Percentiles rank a stretch among this genome's conserved stretches.
phyloP scores from a whole-genome alignment of 2,797 vertebrate genomes.

The Microctenopoma lineatum region DNA sequence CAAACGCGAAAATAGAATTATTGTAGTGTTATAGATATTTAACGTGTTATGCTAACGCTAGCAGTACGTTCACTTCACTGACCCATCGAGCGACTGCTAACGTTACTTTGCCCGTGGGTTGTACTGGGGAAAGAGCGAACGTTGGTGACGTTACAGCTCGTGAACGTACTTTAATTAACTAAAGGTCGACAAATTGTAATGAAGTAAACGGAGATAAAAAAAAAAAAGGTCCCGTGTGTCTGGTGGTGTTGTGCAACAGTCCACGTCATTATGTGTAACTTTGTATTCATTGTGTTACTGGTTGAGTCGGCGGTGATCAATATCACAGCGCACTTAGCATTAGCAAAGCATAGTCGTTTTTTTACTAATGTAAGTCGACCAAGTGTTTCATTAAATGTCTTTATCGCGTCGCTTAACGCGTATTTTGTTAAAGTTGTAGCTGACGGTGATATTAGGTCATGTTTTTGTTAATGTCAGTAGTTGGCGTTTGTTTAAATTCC shows the following conservation, averaged over 20 bases:
- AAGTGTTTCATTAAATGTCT: slow-evolving; percentile 3
- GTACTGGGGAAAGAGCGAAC: slow-evolving; percentile 40
- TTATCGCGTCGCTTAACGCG: not conserved
- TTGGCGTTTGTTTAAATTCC: slow-evolving; percentile 3
- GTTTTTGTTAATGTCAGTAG: not conserved
- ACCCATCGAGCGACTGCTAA: slow-evolving; percentile 63
- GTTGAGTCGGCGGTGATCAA: slow-evolving; percentile 23
- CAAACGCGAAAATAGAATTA: not conserved
- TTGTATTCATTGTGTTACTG: slow-evolving; percentile 56
- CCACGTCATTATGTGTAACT: slow-evolving; percentile 69
- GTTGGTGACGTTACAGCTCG: slow-evolving; percentile 3
- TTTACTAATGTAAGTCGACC: not conserved
- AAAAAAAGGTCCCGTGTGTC: slow-evolving; percentile 33
- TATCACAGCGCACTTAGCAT: slow-evolving; percentile 4
- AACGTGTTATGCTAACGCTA: slow-evolving; percentile 69
- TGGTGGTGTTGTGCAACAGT: slow-evolving; percentile 62
- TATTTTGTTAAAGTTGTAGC: slow-evolving; percentile 10
- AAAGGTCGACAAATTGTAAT: slow-evolving; percentile 16
- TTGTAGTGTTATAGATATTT: slow-evolving; percentile 17
- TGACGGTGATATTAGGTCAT: not conserved
- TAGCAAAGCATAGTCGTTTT: slow-evolving; percentile 42
- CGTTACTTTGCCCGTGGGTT: slow-evolving; percentile 51
- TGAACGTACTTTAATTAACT: slow-evolving; percentile 28
- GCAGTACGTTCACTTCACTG: slow-evolving; percentile 52
- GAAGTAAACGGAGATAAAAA: slow-evolving; percentile 22